Evolutionary conservation across 2,797 vertebrate species (phyloP).

Genomic region (Sebastes diaconus): DNA sequence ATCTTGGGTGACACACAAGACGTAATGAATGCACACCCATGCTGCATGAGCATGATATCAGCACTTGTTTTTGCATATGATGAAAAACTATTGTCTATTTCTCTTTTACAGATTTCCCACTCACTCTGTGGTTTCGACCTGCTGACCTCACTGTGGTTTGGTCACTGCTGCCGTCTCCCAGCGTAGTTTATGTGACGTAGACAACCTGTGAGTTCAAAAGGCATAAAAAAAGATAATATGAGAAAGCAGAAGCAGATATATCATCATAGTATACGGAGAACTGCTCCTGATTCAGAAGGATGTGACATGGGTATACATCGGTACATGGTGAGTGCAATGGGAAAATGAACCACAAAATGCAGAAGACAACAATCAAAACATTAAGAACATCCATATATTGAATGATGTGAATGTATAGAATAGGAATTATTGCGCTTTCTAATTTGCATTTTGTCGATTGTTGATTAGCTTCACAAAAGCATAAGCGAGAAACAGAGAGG

Average conservation of each 20-base stretch:
- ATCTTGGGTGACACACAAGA: not conserved
- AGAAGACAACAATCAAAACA: not conserved
- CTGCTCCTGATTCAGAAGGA: not conserved
- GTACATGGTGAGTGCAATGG: not conserved
- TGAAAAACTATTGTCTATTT: constrained; percentile 7
- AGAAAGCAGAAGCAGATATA: not conserved
- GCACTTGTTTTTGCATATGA: not conserved
- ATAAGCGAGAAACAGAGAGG: not conserved
- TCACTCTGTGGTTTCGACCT: constrained; percentile 13
- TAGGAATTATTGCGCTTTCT: not conserved
- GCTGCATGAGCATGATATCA: not conserved
- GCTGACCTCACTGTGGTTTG: constrained; percentile 23
- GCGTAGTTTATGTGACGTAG: not conserved
- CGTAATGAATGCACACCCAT: not conserved
- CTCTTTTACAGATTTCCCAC: constrained; percentile 1
- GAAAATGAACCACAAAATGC: not conserved
- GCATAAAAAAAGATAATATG: not conserved
- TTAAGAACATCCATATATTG: not conserved
- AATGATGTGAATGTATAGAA: not conserved
- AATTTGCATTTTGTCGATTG: not conserved
- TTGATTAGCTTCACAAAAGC: not conserved
- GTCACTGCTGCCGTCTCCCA: constrained; percentile 14
- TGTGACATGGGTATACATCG: not conserved
- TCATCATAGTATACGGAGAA: not conserved
- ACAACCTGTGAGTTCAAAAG: constrained; percentile 30